phyloP scores from a whole-genome alignment of 2,888 invertebrate genomes.

The Zygaena filipendulae region DNA sequence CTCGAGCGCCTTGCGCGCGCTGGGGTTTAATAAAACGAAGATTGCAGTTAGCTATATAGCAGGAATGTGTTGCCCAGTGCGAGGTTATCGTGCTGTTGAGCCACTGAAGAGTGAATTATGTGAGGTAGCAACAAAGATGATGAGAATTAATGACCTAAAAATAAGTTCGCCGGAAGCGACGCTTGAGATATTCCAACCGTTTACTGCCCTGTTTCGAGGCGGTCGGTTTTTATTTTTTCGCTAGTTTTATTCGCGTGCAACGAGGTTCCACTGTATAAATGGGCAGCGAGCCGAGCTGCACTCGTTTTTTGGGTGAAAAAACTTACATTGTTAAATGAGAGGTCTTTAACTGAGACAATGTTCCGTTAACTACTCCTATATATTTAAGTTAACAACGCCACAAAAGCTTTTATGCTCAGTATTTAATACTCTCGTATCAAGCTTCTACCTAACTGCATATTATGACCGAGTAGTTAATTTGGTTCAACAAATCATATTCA shows the following conservation, averaged over 20 bases:
- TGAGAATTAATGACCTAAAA: constrained; percentile 68
- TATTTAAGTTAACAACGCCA: no score
- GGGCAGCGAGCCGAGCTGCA: neutral
- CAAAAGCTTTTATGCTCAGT: no score
- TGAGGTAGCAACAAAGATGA: constrained; percentile 52
- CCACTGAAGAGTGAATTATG: constrained; percentile 65
- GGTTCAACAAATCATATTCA: no score
- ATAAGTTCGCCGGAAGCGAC: constrained; percentile 39
- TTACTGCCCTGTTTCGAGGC: constrained; percentile 29
- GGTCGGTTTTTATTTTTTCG: constrained; percentile 28
- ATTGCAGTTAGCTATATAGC: no score
- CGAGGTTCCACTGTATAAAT: neutral
- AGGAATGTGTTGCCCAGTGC: constrained; percentile 40
- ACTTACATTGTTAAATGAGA: constrained; percentile 9
- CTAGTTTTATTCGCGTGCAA: constrained; percentile 18
- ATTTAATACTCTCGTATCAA: no score
- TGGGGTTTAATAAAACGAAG: constrained; percentile 51
- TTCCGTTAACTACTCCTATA: constrained; percentile 8
- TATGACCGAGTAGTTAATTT: no score
- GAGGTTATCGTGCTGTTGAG: constrained; percentile 59
- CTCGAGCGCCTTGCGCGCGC: constrained; percentile 45
- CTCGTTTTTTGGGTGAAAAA: no score
- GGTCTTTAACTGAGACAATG: constrained; percentile 12
- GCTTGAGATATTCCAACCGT: constrained; percentile 16
- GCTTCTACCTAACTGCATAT: no score